phyloP scores from a whole-genome alignment of 2,888 invertebrate genomes.

The Ectobius pallidus region DNA sequence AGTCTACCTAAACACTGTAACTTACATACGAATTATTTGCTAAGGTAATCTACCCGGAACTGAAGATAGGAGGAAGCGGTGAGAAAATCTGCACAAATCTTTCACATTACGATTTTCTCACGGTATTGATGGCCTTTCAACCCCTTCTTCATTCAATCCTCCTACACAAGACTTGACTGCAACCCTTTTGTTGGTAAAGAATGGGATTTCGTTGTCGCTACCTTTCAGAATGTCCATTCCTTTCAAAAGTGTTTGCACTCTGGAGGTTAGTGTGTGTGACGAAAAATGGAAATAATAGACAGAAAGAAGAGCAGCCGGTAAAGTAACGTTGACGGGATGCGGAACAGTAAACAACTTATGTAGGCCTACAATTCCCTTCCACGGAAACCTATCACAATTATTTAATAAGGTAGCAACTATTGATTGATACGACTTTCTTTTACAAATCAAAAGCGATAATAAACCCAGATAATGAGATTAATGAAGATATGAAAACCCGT shows the following conservation, averaged over 20 bases:
- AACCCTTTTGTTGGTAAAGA: slow-evolving; percentile 18
- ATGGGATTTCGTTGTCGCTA: slow-evolving; percentile 10
- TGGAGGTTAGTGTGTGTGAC: not conserved
- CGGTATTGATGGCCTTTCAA: not conserved
- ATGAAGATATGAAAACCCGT: too few relatives aligned
- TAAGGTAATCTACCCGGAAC: slow-evolving; percentile 8
- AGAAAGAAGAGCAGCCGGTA: not conserved
- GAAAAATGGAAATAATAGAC: slow-evolving; percentile 1
- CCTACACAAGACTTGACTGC: not conserved
- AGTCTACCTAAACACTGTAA: too few relatives aligned
- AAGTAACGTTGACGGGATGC: not conserved
- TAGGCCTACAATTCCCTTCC: too few relatives aligned
- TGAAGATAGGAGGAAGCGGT: not conserved
- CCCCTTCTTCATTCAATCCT: slow-evolving; percentile 1
- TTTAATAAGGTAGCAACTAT: too few relatives aligned
- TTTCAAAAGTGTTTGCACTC: slow-evolving; percentile 3
- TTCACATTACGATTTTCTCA: not conserved
- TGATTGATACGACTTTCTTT: too few relatives aligned
- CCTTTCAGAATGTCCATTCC: not conserved
- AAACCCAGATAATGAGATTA: too few relatives aligned
- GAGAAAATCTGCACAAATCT: not conserved
- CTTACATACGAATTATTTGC: too few relatives aligned
- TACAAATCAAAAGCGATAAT: too few relatives aligned
- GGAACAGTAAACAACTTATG: not conserved
- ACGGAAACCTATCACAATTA: too few relatives aligned